These are phyloP conservation scores for Drosophila persimilis DNA, from an alignment of 1,140 invertebrate genomes.

Conservation along the genomic window DNA sequence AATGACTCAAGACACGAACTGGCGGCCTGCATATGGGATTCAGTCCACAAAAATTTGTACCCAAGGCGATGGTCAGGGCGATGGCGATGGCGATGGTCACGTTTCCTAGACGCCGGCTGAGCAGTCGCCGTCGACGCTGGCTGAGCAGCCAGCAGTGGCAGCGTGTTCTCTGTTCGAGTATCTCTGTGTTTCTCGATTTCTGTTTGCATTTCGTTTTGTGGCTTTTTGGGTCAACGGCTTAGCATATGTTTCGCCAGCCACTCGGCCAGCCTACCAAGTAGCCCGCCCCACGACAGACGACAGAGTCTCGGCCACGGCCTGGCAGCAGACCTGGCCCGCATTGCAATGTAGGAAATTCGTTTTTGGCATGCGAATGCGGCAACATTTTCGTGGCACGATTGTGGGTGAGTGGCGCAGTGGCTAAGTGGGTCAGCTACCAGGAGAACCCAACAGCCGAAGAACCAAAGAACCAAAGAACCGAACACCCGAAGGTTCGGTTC, in stretches of 20 bases:
- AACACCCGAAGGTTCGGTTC: slow-evolving; percentile 36
- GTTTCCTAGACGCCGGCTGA: slow-evolving; percentile 37
- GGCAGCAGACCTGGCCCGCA: slow-evolving; percentile 37
- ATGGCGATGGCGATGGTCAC: slow-evolving; percentile 35
- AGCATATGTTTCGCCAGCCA: slow-evolving; percentile 75
- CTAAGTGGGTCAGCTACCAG: slow-evolving; percentile 59
- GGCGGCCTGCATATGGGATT: slow-evolving; percentile 17
- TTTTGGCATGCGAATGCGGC: slow-evolving; percentile 76
- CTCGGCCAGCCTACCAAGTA: slow-evolving; percentile 57
- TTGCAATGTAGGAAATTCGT: slow-evolving; percentile 77
- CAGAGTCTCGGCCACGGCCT: slow-evolving; percentile 7
- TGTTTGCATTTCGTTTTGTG: slow-evolving; percentile 80
- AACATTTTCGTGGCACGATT: slow-evolving; percentile 49
- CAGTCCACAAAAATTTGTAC: slow-evolving; percentile 24
- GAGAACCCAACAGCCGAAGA: slow-evolving; percentile 31
- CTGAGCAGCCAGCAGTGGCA: not conserved
- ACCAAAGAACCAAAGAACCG: slow-evolving; percentile 7
- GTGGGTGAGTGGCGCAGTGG: slow-evolving; percentile 50
- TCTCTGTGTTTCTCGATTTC: slow-evolving; percentile 37
- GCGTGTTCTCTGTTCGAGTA: slow-evolving; percentile 31
- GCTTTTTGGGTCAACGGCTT: slow-evolving; percentile 79
- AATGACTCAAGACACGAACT: slow-evolving; percentile 78
- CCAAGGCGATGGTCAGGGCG: too few relatives aligned
- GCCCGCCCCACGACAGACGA: slow-evolving; percentile 21
- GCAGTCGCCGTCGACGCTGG: too few relatives aligned